Conservation (phyloP, 2,113 vertebrate genomes). For the Scopus umbretta region DNA sequence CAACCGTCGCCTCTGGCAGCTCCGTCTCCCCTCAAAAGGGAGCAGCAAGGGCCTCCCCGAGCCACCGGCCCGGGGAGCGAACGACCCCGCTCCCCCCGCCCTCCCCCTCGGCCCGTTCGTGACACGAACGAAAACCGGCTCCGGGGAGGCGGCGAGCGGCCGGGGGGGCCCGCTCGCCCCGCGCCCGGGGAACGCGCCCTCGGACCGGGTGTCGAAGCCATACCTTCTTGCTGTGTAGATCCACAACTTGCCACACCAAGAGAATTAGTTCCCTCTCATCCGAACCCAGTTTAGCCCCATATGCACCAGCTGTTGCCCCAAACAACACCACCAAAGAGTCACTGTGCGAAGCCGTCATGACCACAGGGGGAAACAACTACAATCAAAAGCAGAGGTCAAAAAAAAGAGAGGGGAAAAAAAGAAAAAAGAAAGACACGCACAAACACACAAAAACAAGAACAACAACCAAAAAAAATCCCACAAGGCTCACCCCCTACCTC, state of each 20-base stretch:
- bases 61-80: neutral
- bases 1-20: neutral
- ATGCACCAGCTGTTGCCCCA: conserved; percentile 97
- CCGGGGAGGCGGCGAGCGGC: neutral
- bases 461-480: conserved; percentile 67
- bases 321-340: conserved; percentile 97
- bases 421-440: neutral
- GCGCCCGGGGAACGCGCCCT: conserved; percentile 21
- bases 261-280: conserved; percentile 99
- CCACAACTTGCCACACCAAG: conserved; percentile 99
- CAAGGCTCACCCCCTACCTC: conserved; percentile 78
- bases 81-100: neutral
- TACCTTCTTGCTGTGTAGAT: conserved; percentile 96
- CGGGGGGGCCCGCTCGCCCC: neutral
- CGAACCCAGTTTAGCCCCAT: conserved; percentile 96
- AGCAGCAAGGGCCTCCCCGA: neutral
- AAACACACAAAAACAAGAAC: conserved; percentile 11
- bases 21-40: neutral
- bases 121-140: conserved; percentile 6
- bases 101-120: neutral
- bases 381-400: conserved; percentile 92
- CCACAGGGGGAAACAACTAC: conserved; percentile 88
- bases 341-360: conserved; percentile 87
- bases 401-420: neutral
- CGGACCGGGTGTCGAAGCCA: conserved; percentile 55